Evolutionary conservation across 1,140 invertebrate genomes (phyloP).

Genomic region (Drosophila bifasciata): DNA sequence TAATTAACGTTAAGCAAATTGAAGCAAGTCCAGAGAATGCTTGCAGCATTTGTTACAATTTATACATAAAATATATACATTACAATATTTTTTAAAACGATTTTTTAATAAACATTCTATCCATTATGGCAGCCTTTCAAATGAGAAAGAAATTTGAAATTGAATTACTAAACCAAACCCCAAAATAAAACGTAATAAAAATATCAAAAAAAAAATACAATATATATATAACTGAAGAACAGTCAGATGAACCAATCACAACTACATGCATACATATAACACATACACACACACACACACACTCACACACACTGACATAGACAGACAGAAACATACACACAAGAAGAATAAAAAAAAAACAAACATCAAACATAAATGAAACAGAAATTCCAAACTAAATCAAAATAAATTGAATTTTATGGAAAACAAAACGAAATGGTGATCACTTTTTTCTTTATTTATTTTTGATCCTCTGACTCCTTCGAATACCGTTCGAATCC

Average conservation of each 20-base stretch:
- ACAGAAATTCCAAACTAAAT: slow-evolving; percentile 48
- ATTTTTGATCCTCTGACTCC: slow-evolving; percentile 65
- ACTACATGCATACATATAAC: background rate
- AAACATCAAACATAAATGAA: slow-evolving; percentile 32
- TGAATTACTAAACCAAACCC: slow-evolving; percentile 42
- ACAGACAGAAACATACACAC: slow-evolving; percentile 34
- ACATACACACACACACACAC: slow-evolving; percentile 33
- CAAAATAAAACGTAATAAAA: slow-evolving; percentile 37
- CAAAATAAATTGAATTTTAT: slow-evolving; percentile 78
- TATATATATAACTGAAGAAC: slow-evolving; percentile 44
- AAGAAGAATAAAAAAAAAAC: slow-evolving; percentile 20
- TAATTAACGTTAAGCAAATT: slow-evolving; percentile 72
- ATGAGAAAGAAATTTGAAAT: slow-evolving; percentile 40
- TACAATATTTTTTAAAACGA: slow-evolving; percentile 67
- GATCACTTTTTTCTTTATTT: slow-evolving; percentile 68
- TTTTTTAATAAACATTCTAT: slow-evolving; percentile 81
- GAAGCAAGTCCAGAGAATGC: slow-evolving; percentile 54
- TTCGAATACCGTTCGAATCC: no score
- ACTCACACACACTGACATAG: slow-evolving; percentile 2
- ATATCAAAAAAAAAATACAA: slow-evolving; percentile 8
- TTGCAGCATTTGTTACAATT: slow-evolving; percentile 79
- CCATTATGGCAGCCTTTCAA: slow-evolving; percentile 72
- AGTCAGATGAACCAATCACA: slow-evolving; percentile 40
- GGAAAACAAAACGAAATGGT: slow-evolving; percentile 70
- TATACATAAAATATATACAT: slow-evolving; percentile 68